Base-by-base conservation (phyloP, 2,797 vertebrate species). In the Acanthopagrus latus region DNA sequence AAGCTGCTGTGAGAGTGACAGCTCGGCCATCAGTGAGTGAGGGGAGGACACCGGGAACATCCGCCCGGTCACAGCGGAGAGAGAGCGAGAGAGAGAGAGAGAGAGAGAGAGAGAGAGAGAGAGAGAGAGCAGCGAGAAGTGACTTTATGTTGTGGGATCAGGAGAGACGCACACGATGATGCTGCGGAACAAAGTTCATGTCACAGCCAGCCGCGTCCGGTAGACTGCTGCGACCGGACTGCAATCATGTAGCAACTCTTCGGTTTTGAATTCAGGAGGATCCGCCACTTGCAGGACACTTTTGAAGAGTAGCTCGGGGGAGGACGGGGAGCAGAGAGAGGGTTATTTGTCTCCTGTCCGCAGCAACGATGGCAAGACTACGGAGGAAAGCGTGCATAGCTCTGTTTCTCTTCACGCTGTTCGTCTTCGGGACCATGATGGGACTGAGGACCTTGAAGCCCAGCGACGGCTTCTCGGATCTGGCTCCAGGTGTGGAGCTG, bases 351-450 rank as follows among this genome's bases (percentile, higher is more conserved):
- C 27, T 55, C 64, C 10, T 13, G 48, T 18, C 48, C 65, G n/a
- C 65, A 72, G 59, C 60, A 23, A 80, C 79, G 57, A 98, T 98
- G 97, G 95, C 95, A 65, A 86, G 96, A 29, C 89, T 97, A 59
- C 95, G 96, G 71, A 96, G 95, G 86, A 97, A 95, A 83, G 95
- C 95, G 21, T 97, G 96, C 81, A 88, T 97, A 41, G 96, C 95
- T 16, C 91, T 98, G 21, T 95, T 97, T 54, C 93, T 98, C 43
- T 97, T 97, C 60, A 95, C 96, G 17, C 89, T 97, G 0, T 97
- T 97, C 81, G 89, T 97, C 68, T 96, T 98, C 65, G 96, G 96
- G 33, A 96, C 96, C 17, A 95, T 97, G 90, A 96, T 97, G 97
- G 97, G 96, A 62, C 92, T 97, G 84, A 94, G 96, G 86, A 97